Conservation (phyloP, 2,888 invertebrate genomes). For the Drosophila prolongata region DNA sequence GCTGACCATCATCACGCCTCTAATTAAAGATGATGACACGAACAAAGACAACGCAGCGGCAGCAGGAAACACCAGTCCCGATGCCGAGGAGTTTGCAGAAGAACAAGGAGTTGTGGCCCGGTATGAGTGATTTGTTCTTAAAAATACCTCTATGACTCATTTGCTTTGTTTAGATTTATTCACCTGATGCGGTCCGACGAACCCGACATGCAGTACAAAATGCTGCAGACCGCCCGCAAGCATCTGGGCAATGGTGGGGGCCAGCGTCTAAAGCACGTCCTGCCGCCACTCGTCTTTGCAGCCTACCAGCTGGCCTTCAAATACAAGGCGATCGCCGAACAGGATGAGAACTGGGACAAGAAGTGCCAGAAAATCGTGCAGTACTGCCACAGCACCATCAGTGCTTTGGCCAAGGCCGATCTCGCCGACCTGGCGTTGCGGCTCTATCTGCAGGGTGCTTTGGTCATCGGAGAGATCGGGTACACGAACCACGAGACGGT, state of each 20-base stretch:
- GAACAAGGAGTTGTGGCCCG: conserved; percentile 95
- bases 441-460: conserved; percentile 97
- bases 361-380: conserved; percentile 99
- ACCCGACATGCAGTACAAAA: conserved; percentile 94
- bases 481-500: conserved; percentile 98
- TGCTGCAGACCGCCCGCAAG: conserved; percentile 94
- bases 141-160: not conserved
- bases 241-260: conserved; percentile 96
- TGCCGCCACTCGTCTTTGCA: conserved; percentile 97
- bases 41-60: conserved; percentile 84
- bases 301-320: conserved; percentile 95
- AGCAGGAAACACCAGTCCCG: conserved; percentile 84
- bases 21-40: conserved; percentile 94
- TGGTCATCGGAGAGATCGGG: conserved; percentile 95
- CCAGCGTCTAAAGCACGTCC: conserved; percentile 93
- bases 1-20: conserved; percentile 91
- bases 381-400: conserved; percentile 98
- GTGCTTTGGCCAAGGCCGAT: conserved; percentile 97
- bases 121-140: conserved; percentile 81
- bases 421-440: conserved; percentile 96
- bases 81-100: conserved; percentile 97
- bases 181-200: conserved; percentile 92
- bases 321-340: conserved; percentile 90
- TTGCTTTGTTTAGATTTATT: conserved; percentile 87
- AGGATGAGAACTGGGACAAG: conserved; percentile 99